Evolutionary conservation across 2,113 vertebrate genomes (phyloP), one percentile per base, ranked within the genome.

Genomic region (Perca fluviatilis): DNA sequence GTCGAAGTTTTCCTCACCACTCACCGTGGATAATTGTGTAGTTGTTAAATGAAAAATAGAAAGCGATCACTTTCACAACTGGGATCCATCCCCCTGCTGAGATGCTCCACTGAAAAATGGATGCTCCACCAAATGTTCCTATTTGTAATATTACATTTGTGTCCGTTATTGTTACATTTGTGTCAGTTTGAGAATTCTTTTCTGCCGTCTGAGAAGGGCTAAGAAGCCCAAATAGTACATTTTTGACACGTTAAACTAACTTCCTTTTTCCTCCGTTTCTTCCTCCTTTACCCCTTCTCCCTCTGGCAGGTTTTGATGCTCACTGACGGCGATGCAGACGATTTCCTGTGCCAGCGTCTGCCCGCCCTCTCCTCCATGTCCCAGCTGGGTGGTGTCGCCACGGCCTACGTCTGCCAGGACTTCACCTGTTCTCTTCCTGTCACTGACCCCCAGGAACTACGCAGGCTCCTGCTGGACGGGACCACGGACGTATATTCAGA

Each of bases 401-500:
- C 97, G 0, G 97, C 97, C 27, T 97, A 97, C 0, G 54, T 98
- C 74, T 99, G 96, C 92, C 96, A 97, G 93, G 96, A 97, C 91
- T 97, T 97, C 19, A 53, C 95, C 58, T 99, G 97, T 69, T 96
- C 96, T 0, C 93, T 97, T 80, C 98, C 98, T 0, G 77, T 98
- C 93, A 97, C 96, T 0, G 96, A 97, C 7, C 92, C 95, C 18
- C 93, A 94, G 64, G 97, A 98, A 30, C 93, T 99, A 13, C 94
- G 93, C 12, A 95, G 91, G 61, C 91, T 96, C 33, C 95, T 99
- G 64, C 92, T 95, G 79, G 93, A 95, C 11, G 88, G 85, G 19
- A 53, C 46, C 14, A 2, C 30, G 0, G 74, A 79, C 40, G 43
- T 0, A 0, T 36, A 50, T 61, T 14, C 62, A 33, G 54, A 74